Percentiles rank a stretch among this genome's conserved stretches.
Conservation (phyloP, 1,140 invertebrate genomes). For the Drosophila subobscura region DNA sequence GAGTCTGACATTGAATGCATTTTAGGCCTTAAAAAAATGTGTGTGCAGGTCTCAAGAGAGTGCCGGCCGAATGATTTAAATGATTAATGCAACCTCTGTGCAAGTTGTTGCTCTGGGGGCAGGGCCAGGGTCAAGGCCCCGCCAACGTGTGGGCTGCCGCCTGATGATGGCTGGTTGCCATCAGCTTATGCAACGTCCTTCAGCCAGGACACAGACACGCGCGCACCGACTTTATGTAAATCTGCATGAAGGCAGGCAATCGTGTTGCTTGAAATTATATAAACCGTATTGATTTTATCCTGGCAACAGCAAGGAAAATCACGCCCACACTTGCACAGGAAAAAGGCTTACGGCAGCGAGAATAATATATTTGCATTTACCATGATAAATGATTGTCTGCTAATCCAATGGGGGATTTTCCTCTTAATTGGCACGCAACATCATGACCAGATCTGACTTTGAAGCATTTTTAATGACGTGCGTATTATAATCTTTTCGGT, state of each 20-base stretch:
- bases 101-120: constrained; percentile 44
- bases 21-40: not conserved
- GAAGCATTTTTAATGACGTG: no score
- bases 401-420: no score
- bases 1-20: constrained; percentile 1
- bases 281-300: constrained; percentile 74
- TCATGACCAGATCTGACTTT: no score
- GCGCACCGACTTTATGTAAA: constrained; percentile 59
- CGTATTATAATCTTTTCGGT: no score
- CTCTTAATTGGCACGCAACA: no score
- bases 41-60: constrained; percentile 15
- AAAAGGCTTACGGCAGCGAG: constrained; percentile 10
- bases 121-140: constrained; percentile 62
- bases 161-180: constrained; percentile 17
- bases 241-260: constrained; percentile 65
- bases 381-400: no score
- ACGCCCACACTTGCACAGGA: constrained; percentile 16
- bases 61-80: constrained; percentile 11
- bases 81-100: constrained; percentile 34
- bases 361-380: not conserved
- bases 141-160: constrained; percentile 23
- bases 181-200: constrained; percentile 72
- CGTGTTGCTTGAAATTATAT: constrained; percentile 61
- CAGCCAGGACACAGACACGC: constrained; percentile 34
- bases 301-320: constrained; percentile 39